Base-by-base conservation (phyloP, 2,797 vertebrate species). In the Mormyrops boulengeri region DNA sequence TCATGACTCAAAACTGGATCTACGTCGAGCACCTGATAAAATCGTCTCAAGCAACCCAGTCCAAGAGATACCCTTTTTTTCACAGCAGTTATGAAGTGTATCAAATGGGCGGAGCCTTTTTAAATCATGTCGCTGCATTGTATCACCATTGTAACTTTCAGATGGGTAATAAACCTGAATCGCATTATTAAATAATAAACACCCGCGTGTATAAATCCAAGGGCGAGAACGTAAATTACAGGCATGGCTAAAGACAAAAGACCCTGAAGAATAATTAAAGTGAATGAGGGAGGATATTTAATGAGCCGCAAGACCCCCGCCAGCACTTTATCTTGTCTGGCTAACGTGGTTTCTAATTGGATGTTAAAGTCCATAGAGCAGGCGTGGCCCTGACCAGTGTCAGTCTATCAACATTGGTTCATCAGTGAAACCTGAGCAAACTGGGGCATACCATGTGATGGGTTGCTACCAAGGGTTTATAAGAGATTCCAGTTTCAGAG, bases 181-280 rank as follows among this genome's bases (percentile, higher is more conserved):
- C 17, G 50, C 52, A 53, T 55, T 87, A 53, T 87, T 87, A 87
- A 87, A 87, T 87, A 87, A 84, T 84, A 84, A 84, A 84, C 80
- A 84, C 38, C 44, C n/a, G 8, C 9, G 2, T 49, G 80, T 49
- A 47, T 84, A 84, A 49, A 49, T 87, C 52, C 52, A 55, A 87
- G 49, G 85, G 52, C 30, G 52, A 87, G 52, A 55, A 14, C 6
- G 22, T 87, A 55, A 53, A 87, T 53, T 55, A 34, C 26, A n/a
- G 19, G 52, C 85, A 87, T 87, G 1, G 52, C 85, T 55, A 55
- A 5, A 87, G 85, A 87, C 49, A 34, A 87, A 55, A 87, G 85
- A 34, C 85, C 52, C 49, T 38, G 49, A 87, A 34, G 49, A 57
- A 87, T 87, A 52, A 87, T 22, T 53, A 55, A 53, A 57, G 49